Conservation (phyloP, 2,113 vertebrate genomes). For the Camelus dromedarius region DNA sequence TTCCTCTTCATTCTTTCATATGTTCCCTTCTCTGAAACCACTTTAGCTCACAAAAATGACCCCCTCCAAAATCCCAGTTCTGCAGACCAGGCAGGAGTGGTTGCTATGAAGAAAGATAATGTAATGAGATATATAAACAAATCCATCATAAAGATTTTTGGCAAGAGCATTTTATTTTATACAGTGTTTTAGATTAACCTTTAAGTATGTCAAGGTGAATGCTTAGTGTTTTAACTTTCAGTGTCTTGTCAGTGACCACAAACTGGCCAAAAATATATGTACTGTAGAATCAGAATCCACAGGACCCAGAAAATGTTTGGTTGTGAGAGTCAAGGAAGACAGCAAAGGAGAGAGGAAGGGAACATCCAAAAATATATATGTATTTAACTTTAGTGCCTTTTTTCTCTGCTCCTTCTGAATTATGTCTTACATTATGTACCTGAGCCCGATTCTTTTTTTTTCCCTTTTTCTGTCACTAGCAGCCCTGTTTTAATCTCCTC, state of each 20-base stretch:
- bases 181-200: conserved; percentile 48
- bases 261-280: neutral
- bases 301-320: neutral
- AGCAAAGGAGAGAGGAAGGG: neutral
- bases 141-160: neutral
- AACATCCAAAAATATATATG: neutral
- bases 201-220: conserved; percentile 23
- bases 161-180: conserved; percentile 54
- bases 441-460: neutral
- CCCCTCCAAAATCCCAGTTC: neutral
- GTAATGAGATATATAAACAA: conserved; percentile 22
- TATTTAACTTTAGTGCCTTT: neutral
- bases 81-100: neutral
- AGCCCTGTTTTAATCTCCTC: neutral
- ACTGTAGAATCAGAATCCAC: neutral
- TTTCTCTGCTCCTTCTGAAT: neutral
- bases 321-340: neutral
- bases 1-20: neutral
- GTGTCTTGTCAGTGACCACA: conserved; percentile 12
- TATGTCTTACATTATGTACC: neutral
- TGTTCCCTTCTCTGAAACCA: conserved; percentile 10
- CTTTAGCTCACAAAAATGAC: neutral
- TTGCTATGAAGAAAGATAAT: neutral
- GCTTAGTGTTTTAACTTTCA: neutral
- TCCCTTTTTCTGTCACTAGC: neutral